Percentiles rank a stretch among this genome's conserved stretches.
These are phyloP conservation scores for Gymnocheta viridis DNA, from an alignment of 2,888 invertebrate genomes.

Conservation along the genomic window DNA sequence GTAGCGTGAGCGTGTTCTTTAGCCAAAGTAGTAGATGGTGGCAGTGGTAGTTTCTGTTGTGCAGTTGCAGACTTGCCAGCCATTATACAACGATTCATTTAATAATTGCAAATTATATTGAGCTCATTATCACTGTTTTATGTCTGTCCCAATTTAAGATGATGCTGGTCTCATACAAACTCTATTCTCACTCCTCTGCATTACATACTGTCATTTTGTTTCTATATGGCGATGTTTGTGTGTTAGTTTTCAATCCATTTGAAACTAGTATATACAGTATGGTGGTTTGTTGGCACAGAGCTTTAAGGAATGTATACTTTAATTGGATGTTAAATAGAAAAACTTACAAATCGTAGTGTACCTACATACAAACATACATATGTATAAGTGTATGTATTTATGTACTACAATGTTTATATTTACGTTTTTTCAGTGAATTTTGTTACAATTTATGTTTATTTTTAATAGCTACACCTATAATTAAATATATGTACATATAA, in stretches of 20 bases:
- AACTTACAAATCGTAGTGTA: not conserved
- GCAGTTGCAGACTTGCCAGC: slow-evolving; percentile 69
- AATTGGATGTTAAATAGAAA: not conserved
- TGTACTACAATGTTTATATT: no score
- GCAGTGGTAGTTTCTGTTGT: slow-evolving; percentile 38
- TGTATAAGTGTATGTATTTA: no score
- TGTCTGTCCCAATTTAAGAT: slow-evolving; percentile 70
- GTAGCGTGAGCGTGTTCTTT: not conserved
- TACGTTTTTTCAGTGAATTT: no score
- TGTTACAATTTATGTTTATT: no score
- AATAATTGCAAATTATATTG: slow-evolving; percentile 81
- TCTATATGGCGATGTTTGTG: not conserved
- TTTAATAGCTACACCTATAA: no score
- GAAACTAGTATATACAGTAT: slow-evolving; percentile 12
- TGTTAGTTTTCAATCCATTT: not conserved
- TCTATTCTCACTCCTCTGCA: not conserved
- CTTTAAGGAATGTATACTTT: slow-evolving; percentile 26
- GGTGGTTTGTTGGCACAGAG: slow-evolving; percentile 3
- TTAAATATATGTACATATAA: no score
- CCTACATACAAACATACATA: no score
- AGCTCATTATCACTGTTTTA: slow-evolving; percentile 78
- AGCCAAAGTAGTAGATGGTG: not conserved
- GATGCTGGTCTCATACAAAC: slow-evolving; percentile 44
- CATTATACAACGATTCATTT: slow-evolving; percentile 81
- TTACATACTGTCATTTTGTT: not conserved